Conservation (phyloP, 2,888 invertebrate genomes). For the Pheosia tremula region DNA sequence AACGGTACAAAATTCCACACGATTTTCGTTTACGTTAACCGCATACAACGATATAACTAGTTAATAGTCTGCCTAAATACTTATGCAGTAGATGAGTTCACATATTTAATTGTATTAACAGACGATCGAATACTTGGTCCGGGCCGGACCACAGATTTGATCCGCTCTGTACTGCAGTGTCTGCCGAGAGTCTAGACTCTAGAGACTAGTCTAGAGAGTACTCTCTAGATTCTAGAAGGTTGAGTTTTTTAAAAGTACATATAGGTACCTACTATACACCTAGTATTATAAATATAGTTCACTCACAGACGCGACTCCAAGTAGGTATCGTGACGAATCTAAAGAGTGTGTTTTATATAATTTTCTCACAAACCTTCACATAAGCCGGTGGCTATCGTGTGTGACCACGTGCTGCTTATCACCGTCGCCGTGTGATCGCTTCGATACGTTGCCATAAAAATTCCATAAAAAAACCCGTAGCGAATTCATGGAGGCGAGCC, state of each 20-base stretch:
- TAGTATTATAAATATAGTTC: too few species aligned
- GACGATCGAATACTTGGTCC: too few species aligned
- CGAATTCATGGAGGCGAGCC: conserved; percentile 31
- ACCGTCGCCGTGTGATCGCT: conserved; percentile 61
- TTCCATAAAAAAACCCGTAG: conserved; percentile 52
- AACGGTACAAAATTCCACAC: conserved; percentile 3
- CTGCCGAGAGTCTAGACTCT: too few species aligned
- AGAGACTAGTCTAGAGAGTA: too few species aligned
- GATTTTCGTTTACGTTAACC: conserved; percentile 5
- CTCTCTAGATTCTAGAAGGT: too few species aligned
- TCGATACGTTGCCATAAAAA: conserved; percentile 67
- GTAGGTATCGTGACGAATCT: neutral
- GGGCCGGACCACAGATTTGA: too few species aligned
- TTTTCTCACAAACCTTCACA: conserved; percentile 40
- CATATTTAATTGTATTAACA: too few species aligned
- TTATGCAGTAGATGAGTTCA: neutral
- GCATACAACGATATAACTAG: neutral
- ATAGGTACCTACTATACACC: too few species aligned
- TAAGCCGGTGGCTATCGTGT: conserved; percentile 45
- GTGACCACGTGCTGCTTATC: conserved; percentile 71
- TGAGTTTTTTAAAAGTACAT: too few species aligned
- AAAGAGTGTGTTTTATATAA: conserved; percentile 1
- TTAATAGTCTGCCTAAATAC: conserved; percentile 1
- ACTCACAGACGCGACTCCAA: neutral
- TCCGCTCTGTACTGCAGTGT: too few species aligned